These are phyloP conservation scores for Squalus acanthias DNA, from an alignment of 2,797 vertebrate genomes.

Conservation along the genomic window DNA sequence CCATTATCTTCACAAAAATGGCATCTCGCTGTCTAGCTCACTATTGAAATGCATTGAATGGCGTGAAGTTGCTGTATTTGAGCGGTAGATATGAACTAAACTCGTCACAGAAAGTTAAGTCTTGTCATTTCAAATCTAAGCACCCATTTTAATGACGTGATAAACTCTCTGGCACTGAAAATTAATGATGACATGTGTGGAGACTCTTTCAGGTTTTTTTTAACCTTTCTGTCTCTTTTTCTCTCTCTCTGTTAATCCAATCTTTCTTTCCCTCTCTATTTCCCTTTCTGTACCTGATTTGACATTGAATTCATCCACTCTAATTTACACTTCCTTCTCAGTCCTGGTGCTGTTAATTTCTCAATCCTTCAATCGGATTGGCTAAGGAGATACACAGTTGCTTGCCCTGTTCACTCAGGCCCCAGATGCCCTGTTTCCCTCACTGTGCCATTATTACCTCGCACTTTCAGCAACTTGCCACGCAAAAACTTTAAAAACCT, in stretches of 20 bases:
- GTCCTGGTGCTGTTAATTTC: too few species aligned
- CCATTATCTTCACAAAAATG: neutral
- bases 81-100: too few species aligned
- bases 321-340: neutral
- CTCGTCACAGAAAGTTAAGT: neutral
- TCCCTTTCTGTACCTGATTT: neutral
- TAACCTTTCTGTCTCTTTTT: neutral
- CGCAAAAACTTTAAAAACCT: neutral
- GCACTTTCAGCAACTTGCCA: neutral
- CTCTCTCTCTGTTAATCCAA: neutral
- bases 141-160: neutral
- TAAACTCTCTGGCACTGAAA: neutral
- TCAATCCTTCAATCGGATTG: too few species aligned
- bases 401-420: too few species aligned
- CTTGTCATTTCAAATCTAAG: neutral
- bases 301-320: neutral
- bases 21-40: neutral
- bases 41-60: neutral
- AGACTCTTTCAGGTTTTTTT: neutral
- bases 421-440: neutral
- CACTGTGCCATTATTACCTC: neutral
- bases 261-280: neutral
- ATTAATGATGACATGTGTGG: neutral
- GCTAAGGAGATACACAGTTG: too few species aligned
- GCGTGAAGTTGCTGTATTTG: neutral